phyloP scores from a whole-genome alignment of 1,140 invertebrate genomes.

The Leptinotarsa defecta region DNA sequence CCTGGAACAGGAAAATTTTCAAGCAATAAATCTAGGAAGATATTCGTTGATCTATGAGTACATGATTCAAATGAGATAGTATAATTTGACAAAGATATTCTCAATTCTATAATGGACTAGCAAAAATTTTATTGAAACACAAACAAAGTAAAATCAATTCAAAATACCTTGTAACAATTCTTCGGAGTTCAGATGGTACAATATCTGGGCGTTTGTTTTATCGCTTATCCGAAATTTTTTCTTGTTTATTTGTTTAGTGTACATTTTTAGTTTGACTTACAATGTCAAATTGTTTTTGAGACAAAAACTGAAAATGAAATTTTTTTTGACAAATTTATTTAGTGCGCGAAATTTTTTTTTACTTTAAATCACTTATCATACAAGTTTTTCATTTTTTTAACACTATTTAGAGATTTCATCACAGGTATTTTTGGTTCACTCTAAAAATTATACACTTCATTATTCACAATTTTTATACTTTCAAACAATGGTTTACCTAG shows the following conservation, averaged over 20 bases:
- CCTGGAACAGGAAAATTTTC: too few species aligned
- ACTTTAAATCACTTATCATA: not conserved
- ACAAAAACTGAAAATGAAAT: conserved; percentile 2
- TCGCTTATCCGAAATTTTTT: not conserved
- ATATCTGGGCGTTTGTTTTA: not conserved
- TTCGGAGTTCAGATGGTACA: not conserved
- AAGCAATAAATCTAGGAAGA: too few species aligned
- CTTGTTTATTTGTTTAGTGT: not conserved
- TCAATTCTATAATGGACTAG: conserved; percentile 4
- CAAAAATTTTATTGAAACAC: not conserved
- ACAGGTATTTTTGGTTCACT: conserved; percentile 1
- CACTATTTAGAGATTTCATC: not conserved
- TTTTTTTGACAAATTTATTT: conserved; percentile 9
- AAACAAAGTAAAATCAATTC: not conserved
- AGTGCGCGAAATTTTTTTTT: not conserved
- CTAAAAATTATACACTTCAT: conserved; percentile 11
- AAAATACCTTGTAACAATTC: not conserved
- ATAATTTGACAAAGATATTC: conserved; percentile 6
- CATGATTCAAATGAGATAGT: conserved; percentile 7
- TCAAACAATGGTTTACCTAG: not conserved
- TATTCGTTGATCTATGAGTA: not conserved
- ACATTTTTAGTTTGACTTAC: not conserved
- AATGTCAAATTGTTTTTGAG: conserved; percentile 13
- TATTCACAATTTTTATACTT: conserved; percentile 10
- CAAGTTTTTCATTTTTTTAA: not conserved